Base-by-base conservation (phyloP, 2,113 vertebrate genomes). In the Ivindomyrus marchei region DNA sequence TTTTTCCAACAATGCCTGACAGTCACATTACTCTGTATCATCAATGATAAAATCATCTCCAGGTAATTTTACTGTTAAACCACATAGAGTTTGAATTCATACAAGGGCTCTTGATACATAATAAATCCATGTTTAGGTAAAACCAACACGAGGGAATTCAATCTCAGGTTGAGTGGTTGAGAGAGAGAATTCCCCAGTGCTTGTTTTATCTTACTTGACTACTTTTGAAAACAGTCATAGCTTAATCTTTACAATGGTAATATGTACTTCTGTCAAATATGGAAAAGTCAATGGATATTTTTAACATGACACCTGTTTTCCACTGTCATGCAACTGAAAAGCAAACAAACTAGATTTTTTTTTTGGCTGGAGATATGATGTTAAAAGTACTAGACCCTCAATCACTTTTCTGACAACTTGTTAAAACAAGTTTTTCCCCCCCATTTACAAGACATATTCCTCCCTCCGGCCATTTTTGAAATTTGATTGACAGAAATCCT, bases 301-400 rank as follows among this genome's bases (percentile, higher is more conserved):
- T 56, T 89, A 53, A 85, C 24, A 85, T 17, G 77, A 42, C 77
- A 91, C 88, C 70, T 13, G 87, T 88, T 93, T 94, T 93, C 93
- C 92, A 91, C 91, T 91, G 91, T 89, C 91, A 89, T 86, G 70
- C 39, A 91, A 88, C 90, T 92, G 93, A 92, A 93, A 91, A 90
- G 56, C 50, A 66, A 89, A 3, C 89, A 66, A n/a, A 31, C 50
- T 56, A 50, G 27, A 47, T 21, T 13, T 90, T 45, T 89, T 90
- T 88, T 87, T 88, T 87, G 45, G 27, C 88, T 46, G 5, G 19
- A 24, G 90, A 89, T 39, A 45, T 49, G 24, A 70, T 31, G 92
- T 92, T 89, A 93, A 92, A 92, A 90, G 21, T 89, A 92, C 77
- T 92, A 91, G 92, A 77, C 87, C 74, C 89, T 90, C 94, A 92